These are phyloP conservation scores for Rattus rattus DNA, from an alignment of 2,113 vertebrate species.

Conservation along the genomic window DNA sequence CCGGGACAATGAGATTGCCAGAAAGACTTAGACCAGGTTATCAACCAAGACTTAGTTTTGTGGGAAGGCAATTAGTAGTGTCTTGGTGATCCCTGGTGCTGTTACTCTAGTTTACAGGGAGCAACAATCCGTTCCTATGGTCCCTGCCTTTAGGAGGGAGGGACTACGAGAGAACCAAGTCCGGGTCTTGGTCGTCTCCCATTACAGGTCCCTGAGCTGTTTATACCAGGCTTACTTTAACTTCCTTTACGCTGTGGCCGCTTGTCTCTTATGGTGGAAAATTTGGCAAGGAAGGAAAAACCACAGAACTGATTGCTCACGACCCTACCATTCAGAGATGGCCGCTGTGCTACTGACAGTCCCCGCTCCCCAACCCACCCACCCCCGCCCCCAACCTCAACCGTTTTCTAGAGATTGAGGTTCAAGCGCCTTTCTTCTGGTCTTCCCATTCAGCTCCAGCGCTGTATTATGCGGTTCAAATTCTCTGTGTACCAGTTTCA, in stretches of 20 bases:
- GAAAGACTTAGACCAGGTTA: neutral
- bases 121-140: neutral
- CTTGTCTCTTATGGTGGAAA: neutral
- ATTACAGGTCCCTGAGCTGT: neutral
- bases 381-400: no score
- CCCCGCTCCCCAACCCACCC: no score
- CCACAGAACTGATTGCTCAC: neutral
- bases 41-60: neutral
- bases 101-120: neutral
- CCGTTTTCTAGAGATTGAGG: no score
- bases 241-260: neutral
- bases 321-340: neutral
- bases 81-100: neutral
- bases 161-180: neutral
- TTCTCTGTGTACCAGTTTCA: no score
- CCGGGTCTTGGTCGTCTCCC: neutral
- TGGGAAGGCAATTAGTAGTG: neutral
- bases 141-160: neutral
- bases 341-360: no score
- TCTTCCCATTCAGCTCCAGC: neutral
- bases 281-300: neutral
- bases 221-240: neutral
- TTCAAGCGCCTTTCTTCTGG: neutral
- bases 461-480: no score
- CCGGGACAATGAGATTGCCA: neutral